Conservation (phyloP, 2,797 vertebrate species). For the Leptodactylus fallax region DNA sequence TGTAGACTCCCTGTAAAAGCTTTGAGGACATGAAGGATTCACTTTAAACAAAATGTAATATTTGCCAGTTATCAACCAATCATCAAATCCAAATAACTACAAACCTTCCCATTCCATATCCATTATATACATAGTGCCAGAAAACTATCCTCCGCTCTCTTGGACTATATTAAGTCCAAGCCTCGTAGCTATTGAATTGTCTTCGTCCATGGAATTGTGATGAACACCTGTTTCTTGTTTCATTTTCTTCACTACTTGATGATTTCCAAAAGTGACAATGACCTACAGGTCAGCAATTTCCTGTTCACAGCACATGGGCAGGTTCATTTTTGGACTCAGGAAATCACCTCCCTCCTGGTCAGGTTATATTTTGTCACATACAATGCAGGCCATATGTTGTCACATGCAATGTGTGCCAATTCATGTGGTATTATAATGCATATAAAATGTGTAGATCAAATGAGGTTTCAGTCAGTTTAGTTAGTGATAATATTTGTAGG, state of each 20-base stretch:
- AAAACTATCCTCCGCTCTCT: no score
- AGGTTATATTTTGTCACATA: conserved; percentile 36
- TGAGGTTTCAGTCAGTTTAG: neutral
- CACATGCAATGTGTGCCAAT: neutral
- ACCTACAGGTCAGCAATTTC: conserved; percentile 59
- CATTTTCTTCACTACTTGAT: conserved; percentile 34
- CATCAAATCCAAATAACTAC: neutral
- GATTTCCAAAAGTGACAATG: conserved; percentile 60
- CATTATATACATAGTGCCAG: no score
- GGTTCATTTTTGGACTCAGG: conserved; percentile 51
- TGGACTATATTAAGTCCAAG: neutral
- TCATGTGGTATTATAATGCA: neutral
- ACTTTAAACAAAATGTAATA: neutral
- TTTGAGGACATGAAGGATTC: no score
- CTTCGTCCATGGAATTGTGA: neutral
- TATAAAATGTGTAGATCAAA: neutral
- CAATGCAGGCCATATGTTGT: conserved; percentile 28
- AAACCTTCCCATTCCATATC: neutral
- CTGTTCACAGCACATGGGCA: conserved; percentile 52
- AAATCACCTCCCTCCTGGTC: conserved; percentile 44
- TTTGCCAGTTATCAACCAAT: neutral
- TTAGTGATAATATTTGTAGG: neutral
- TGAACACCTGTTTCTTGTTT: conserved; percentile 59
- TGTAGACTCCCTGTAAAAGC: no score
- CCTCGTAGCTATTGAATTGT: neutral